A percentile compares a stretch with the other conserved stretches of the same genome.
These are phyloP conservation scores for Dryas iulia DNA, from an alignment of 1,140 invertebrate species.

Conservation along the genomic window DNA sequence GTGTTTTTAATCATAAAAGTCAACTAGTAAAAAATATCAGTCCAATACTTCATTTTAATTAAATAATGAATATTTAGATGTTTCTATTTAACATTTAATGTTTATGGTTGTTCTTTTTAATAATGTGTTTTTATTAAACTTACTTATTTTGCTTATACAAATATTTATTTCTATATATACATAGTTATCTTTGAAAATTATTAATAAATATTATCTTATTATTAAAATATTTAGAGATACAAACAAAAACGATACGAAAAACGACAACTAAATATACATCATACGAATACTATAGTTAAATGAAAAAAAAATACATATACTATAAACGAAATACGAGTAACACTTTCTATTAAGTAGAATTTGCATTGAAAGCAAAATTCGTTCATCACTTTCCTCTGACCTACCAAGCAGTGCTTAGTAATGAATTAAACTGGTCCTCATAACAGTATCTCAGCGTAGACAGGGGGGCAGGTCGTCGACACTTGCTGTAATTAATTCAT, in stretches of 20 bases:
- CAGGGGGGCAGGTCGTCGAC: conserved; percentile 26
- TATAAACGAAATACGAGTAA: conserved; percentile 46
- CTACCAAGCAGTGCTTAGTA: conserved; percentile 50
- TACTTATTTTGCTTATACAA: no score
- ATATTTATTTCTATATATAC: no score
- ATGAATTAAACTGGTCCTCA: conserved; percentile 67
- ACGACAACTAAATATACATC: background rate
- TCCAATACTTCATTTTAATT: background rate
- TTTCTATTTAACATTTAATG: no score
- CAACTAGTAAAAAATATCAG: no score
- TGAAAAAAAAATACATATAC: background rate
- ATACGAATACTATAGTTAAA: background rate
- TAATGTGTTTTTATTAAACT: no score
- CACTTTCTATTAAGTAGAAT: conserved; percentile 67
- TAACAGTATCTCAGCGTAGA: conserved; percentile 65
- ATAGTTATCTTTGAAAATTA: no score
- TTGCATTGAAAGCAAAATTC: conserved; percentile 74
- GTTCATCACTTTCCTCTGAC: conserved; percentile 74
- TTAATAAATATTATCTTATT: no score
- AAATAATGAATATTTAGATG: no score
- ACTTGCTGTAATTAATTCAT: background rate
- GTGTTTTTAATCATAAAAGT: no score
- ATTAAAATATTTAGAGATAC: no score
- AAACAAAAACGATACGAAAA: background rate
- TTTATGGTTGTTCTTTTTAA: no score